Evolutionary conservation across 2,113 vertebrate genomes (phyloP).

Genomic region (Scopus umbretta): DNA sequence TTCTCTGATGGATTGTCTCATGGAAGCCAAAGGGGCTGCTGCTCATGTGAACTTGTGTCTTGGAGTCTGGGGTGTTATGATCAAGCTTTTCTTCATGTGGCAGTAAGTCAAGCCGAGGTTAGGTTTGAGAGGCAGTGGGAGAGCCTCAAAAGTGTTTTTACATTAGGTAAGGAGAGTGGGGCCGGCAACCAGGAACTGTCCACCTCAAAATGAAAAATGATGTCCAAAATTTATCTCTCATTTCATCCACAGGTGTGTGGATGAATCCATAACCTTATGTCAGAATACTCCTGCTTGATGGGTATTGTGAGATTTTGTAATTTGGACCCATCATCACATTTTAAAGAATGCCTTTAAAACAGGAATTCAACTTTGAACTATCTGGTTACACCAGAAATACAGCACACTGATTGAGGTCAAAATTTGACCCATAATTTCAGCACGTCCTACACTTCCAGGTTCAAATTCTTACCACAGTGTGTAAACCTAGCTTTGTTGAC

Average conservation of each 20-base stretch:
- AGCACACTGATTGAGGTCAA: background rate
- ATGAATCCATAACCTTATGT: background rate
- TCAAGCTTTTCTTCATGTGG: background rate
- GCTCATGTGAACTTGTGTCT: background rate
- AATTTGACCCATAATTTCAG: background rate
- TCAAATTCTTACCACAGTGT: background rate
- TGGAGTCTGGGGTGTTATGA: background rate
- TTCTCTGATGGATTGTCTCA: background rate
- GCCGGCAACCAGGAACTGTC: background rate
- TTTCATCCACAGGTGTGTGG: background rate
- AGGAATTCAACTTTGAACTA: background rate
- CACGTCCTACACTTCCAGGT: background rate
- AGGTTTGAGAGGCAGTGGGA: background rate
- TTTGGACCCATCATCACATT: background rate
- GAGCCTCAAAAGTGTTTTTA: background rate
- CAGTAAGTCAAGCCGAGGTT: background rate
- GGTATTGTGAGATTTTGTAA: background rate
- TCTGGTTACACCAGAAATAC: background rate
- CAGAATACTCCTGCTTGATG: background rate
- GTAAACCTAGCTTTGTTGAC: background rate
- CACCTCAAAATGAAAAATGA: background rate
- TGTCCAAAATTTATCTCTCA: background rate
- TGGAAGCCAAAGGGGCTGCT: background rate
- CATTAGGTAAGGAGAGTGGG: background rate
- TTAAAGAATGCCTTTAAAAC: background rate